A percentile compares a stretch with the other conserved stretches of the same genome.
These are phyloP conservation scores for Lasioglossum vierecki DNA, from an alignment of 2,888 invertebrate genomes.

Conservation along the genomic window DNA sequence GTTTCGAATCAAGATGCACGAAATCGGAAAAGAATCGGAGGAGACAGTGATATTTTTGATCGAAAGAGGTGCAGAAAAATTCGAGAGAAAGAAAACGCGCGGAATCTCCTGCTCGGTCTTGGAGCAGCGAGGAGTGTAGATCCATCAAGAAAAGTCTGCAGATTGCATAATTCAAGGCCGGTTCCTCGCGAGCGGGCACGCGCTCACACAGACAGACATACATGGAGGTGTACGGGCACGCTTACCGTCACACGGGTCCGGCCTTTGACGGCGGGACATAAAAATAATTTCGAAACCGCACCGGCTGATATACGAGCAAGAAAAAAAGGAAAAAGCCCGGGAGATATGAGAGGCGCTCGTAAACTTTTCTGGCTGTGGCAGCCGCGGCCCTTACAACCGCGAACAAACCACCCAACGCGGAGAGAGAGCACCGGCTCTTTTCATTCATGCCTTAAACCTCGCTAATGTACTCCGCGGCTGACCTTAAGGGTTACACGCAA, in stretches of 20 bases:
- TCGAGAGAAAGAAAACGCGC: not conserved
- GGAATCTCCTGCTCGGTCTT: not conserved
- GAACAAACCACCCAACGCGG: conserved; percentile 78
- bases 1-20: not conserved
- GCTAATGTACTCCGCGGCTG: conserved; percentile 71
- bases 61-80: not conserved
- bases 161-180: conserved; percentile 68
- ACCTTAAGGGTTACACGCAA: conserved; percentile 67
- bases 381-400: conserved; percentile 80
- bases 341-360: conserved; percentile 76
- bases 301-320: conserved; percentile 79
- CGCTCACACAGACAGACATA: conserved; percentile 31
- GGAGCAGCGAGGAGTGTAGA: not conserved
- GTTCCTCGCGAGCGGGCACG: conserved; percentile 30
- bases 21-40: not conserved
- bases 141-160: conserved; percentile 47
- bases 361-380: conserved; percentile 81
- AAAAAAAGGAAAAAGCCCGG: conserved; percentile 63
- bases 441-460: conserved; percentile 76
- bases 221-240: conserved; percentile 23
- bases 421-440: conserved; percentile 66
- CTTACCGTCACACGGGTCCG: conserved; percentile 44
- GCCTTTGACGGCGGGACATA: conserved; percentile 76
- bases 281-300: conserved; percentile 82
- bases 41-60: not conserved